Conservation (phyloP, 2,888 invertebrate genomes). For the Laspeyria flexula region DNA sequence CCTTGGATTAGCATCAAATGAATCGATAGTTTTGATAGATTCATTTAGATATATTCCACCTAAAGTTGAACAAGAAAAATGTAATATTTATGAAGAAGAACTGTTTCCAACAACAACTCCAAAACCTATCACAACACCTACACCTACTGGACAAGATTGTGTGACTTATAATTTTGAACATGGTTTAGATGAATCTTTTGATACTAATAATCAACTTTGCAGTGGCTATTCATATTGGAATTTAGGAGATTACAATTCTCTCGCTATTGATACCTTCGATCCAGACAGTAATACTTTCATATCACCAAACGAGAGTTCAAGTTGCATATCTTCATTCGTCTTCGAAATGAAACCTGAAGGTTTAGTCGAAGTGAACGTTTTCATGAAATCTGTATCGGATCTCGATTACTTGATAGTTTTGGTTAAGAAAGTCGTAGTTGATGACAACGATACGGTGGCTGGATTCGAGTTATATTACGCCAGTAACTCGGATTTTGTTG, state of each 20-base stretch:
- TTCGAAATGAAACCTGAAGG: slow-evolving; percentile 53
- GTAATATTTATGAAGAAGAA: slow-evolving; percentile 38
- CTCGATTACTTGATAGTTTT: slow-evolving; percentile 52
- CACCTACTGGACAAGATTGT: slow-evolving; percentile 44
- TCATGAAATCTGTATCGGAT: slow-evolving; percentile 40
- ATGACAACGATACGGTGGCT: slow-evolving; percentile 45
- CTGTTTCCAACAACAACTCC: slow-evolving; percentile 23
- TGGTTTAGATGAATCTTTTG: slow-evolving; percentile 47
- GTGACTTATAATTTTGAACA: slow-evolving; percentile 53
- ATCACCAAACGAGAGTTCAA: slow-evolving; percentile 45
- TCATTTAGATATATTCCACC: slow-evolving; percentile 47
- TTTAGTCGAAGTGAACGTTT: slow-evolving; percentile 51
- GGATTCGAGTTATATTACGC: slow-evolving; percentile 49
- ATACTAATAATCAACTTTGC: slow-evolving; percentile 44
- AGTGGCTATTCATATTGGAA: slow-evolving; percentile 48
- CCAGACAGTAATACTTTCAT: slow-evolving; percentile 47
- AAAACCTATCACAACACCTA: slow-evolving; percentile 9
- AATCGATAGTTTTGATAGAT: slow-evolving; percentile 42
- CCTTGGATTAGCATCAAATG: slow-evolving; percentile 35
- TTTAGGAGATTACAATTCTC: slow-evolving; percentile 45
- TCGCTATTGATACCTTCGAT: slow-evolving; percentile 43
- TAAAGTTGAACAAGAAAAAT: slow-evolving; percentile 12
- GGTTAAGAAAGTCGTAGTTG: slow-evolving; percentile 41
- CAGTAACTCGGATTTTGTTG: slow-evolving; percentile 32
- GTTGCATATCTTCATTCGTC: slow-evolving; percentile 54